Evolutionary conservation across 2,797 vertebrate genomes (phyloP).

Genomic region (Momotus momota): DNA sequence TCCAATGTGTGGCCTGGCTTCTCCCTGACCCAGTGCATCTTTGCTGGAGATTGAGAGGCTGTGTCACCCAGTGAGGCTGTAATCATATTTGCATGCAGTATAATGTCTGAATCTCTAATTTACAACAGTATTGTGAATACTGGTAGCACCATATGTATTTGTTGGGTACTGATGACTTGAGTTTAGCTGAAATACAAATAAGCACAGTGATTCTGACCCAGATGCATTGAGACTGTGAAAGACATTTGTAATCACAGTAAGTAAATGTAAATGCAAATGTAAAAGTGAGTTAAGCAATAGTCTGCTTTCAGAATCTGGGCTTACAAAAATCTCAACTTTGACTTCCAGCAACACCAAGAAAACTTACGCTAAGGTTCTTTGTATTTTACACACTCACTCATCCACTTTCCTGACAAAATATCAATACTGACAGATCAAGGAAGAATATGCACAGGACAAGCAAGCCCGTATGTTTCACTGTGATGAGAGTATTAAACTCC

Average conservation of each 20-base stretch:
- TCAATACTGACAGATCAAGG: neutral
- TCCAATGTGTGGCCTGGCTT: neutral
- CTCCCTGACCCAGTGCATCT: neutral
- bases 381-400: neutral
- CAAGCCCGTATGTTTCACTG: neutral
- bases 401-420: neutral
- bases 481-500: neutral
- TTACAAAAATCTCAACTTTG: neutral
- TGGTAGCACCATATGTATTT: neutral
- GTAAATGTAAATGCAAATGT: neutral
- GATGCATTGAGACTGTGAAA: neutral
- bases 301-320: neutral
- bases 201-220: neutral
- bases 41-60: neutral
- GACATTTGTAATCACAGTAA: neutral
- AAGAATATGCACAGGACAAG: neutral
- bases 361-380: neutral
- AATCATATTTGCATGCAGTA: neutral
- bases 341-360: neutral
- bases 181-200: neutral
- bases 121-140: neutral
- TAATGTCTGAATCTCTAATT: neutral
- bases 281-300: neutral
- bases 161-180: neutral
- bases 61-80: neutral